Evolutionary conservation across 1,140 invertebrate species (phyloP), one percentile per base, ranked within the genome.

Genomic region (Yoshiicerus persimilis): DNA sequence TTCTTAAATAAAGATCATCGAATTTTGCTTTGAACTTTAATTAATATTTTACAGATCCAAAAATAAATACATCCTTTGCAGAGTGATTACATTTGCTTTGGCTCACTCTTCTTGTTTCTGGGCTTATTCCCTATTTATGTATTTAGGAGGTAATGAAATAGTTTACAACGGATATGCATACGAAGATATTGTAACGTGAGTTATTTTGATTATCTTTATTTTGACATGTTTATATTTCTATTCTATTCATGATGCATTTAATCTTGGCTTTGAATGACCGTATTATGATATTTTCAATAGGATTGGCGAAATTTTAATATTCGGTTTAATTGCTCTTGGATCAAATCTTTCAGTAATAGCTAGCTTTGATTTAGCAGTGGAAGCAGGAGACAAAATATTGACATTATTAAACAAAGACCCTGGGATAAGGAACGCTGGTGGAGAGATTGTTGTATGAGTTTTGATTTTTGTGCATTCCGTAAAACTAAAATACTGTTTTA

Each of bases 291-390:
- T 88, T 62, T 27, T n/a, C 25, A 62, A 47, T 34, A 89, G 77
- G 84, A 56, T 87, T 38, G 70, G 85, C 0, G 85, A 87, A n/a
- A 66, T 87, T 2, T 41, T 89, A 23, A 83, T 89, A 10, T 89
- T 87, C 56, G 84, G 83, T 6, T 36, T 87, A 27, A 62, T 83
- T 20, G 47, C 86, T 23, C 23, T 89, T 56, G 88, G 88, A 11
- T 34, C 47, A 9, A 89, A 86, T 41, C 56, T 89, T 41, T 86
- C 88, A 0, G 38, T 89, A 34, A 62, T 87, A 25, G 36, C 85
- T 2, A 86, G 77, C 70, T 89, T 87, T 36, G 75, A 80, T 38
- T 3, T 80, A 8, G 34, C 32, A n/a, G 75, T 80, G n/a, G 38
- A 32, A n/a, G 34, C 32, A 20, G 30, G 75, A 36, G 75, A 80